A percentile compares a stretch with the other conserved stretches of the same genome.
Evolutionary conservation across 2,797 vertebrate species (phyloP).

Genomic region (Halcyon smyrnensis): DNA sequence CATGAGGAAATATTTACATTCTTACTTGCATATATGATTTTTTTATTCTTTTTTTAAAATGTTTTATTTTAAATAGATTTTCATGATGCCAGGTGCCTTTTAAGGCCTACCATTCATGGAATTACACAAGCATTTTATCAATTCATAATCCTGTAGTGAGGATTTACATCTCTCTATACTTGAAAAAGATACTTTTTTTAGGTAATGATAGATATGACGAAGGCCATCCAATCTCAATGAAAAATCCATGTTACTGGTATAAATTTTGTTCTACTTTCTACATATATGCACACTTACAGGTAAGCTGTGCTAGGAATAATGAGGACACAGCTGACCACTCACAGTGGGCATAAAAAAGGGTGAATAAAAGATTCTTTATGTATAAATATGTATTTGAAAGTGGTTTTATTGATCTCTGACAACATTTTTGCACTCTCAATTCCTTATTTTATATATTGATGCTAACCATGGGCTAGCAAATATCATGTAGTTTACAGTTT

Average conservation of each 20-base stretch:
- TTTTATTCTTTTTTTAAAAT: too few species aligned
- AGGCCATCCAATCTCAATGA: neutral
- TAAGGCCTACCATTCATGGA: neutral
- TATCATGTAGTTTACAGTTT: neutral
- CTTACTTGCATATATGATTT: neutral
- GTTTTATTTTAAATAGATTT: neutral
- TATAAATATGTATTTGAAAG: neutral
- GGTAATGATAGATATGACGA: neutral
- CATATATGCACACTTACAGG: neutral
- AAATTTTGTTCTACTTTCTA: conserved; percentile 1
- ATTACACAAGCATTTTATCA: neutral
- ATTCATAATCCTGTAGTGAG: neutral
- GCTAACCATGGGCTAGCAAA: neutral
- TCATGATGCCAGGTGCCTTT: neutral
- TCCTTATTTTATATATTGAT: neutral
- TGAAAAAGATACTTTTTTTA: neutral
- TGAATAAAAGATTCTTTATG: neutral
- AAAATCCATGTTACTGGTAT: neutral
- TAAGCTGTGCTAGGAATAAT: neutral
- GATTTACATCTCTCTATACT: neutral
- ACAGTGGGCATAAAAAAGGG: neutral
- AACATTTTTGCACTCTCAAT: neutral
- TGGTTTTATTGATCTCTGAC: neutral
- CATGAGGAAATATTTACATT: neutral
- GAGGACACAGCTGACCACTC: neutral